Conservation (phyloP, 2,113 vertebrate species). For the Coptodon rendalli region DNA sequence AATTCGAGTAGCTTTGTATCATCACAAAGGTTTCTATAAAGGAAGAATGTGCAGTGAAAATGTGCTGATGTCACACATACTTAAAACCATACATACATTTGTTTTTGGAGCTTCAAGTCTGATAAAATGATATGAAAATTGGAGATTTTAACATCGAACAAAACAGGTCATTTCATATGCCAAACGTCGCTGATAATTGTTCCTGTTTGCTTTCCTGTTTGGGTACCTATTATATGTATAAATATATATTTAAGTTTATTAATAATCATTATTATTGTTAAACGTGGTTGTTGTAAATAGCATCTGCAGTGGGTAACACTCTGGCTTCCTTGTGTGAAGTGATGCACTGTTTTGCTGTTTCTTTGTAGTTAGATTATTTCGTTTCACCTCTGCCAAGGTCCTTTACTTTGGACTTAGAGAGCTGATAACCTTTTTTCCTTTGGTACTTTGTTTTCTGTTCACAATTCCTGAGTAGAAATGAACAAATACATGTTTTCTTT, state of each 20-base stretch:
- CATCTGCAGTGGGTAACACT: not conserved
- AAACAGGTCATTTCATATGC: not conserved
- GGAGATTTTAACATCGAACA: not conserved
- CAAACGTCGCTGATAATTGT: not conserved
- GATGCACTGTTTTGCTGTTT: not conserved
- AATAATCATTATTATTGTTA: not conserved
- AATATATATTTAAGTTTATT: not conserved
- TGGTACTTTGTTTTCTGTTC: not conserved
- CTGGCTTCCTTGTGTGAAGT: not conserved
- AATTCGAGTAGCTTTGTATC: not conserved
- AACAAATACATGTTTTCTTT: not conserved
- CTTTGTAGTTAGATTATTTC: not conserved
- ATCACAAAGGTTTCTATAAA: not conserved
- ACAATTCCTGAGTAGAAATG: not conserved
- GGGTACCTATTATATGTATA: fast-evolving
- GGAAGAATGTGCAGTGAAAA: not conserved
- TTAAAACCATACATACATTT: not conserved
- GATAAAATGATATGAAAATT: not conserved
- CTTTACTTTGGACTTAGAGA: not conserved
- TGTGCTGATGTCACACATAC: not conserved
- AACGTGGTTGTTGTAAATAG: not conserved
- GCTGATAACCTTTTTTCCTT: not conserved
- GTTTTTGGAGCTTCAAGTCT: not conserved
- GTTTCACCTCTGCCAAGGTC: not conserved
- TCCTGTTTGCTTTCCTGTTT: not conserved